Base-by-base conservation (phyloP, 2,888 invertebrate genomes). In the Rhagonycha lutea region DNA sequence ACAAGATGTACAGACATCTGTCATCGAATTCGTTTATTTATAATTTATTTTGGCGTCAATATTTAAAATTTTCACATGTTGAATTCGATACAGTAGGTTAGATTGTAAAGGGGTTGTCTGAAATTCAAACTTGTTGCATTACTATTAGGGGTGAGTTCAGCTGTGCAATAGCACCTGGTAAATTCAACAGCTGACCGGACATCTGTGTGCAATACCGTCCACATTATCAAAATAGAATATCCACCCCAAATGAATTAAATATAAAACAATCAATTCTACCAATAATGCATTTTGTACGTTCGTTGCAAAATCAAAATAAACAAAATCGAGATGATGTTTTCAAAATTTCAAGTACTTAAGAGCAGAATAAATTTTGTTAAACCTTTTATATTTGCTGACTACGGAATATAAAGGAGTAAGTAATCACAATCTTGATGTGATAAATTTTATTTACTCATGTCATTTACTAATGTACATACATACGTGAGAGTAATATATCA, bases 361-460 rank as follows among this genome's bases (percentile, higher is more conserved):
- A 63, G 63, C 24, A n/a, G 24, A 63, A 63, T 63, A 63, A 18
- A 63, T 24, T 24, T 24, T 14, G 23, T 63, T 63, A 63, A 23
- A 63, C 63, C 24, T 63, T 14, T 63, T 63, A 7, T 63, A 63
- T 63, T 63, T 63, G 23, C 24, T 12, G 23, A 63, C 23, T 63
- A 14, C 24, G 23, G 63, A 23, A 63, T 24, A 24, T 63, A 63
- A 63, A 63, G 12, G 23, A 47, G 47, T n/a, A 47, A 47, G 47
- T 47, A 47, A 47, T 47, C 73, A 70, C 82, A 83, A 83, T 84
- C 83, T 84, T 83, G 80, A 79, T 78, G 83, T 82, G 82, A 83
- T 83, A 83, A 84, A 84, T 84, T 83, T 83, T 83, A 80, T 83
- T 84, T 84, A 83, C 83, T 79, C 82, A 83, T 82, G 83, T 83